Evolutionary conservation across 2,888 invertebrate genomes (phyloP), one percentile per base, ranked within the genome.

Genomic region (Hypercompe scribonia): DNA sequence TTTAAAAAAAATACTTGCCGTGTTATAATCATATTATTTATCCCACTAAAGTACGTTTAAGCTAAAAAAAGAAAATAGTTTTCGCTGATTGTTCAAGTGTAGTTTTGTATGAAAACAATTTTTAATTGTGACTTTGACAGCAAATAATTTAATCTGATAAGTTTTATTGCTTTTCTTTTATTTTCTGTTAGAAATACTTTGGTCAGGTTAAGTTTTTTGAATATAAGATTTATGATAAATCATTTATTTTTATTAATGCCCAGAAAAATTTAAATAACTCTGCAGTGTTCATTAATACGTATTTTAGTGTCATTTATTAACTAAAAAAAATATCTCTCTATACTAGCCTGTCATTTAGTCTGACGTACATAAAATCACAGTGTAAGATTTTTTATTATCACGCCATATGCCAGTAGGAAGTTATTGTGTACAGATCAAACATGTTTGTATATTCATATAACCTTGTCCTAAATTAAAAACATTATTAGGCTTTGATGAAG

Each of bases 381-480:
- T 61, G 15, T 58, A 31, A 31, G 18, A 31, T 13, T 31, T 61
- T 31, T 18, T 31, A 61, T 31, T 31, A 31, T 61, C 18, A 13
- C 28, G 28, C 58, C 28, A 58, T 65, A 72, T 73, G 72, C 80
- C 78, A 77, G 73, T 68, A 75, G 71, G 83, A 79, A 84, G 81
- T 81, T 78, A 66, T 46, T 54, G 65, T 65, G 61, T 54, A 65
- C 61, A 61, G 54, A 50, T 46, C 46, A 31, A 66, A 46, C 66
- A 33, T 28, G 71, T 78, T 72, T 63, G 72, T 72, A 75, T 79
- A 83, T 85, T 82, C 84, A 84, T 84, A 78, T 85, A 84, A 58
- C 88, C 86, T 88, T 85, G 87, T 72, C 83, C 87, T 66, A 87
- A 78, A 87, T 87, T 82, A 81, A 46, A 80, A 81, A 82, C 73